phyloP scores from a whole-genome alignment of 2,888 invertebrate species.

The Sinodicranocentrus sp. region DNA sequence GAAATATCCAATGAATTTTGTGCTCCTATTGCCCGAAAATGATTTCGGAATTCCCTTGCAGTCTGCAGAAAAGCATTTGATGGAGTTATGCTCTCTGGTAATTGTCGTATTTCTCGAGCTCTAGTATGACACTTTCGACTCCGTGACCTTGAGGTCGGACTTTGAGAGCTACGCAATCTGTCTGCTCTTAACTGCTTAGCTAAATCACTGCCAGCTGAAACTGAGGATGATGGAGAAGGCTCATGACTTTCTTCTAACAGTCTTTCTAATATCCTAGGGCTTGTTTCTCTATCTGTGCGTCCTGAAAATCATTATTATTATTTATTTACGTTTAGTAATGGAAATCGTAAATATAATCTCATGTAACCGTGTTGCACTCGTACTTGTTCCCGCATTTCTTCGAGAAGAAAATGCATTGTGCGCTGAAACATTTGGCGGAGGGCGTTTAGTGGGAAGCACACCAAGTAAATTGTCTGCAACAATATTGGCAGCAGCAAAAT shows the following conservation, averaged over 20 bases:
- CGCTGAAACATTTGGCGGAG: conserved; percentile 62
- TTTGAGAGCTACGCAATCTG: conserved; percentile 53
- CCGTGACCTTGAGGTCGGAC: conserved; percentile 47
- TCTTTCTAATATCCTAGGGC: conserved; percentile 75
- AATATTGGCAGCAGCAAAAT: conserved; percentile 60
- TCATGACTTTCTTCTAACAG: conserved; percentile 76
- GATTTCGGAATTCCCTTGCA: conserved; percentile 73
- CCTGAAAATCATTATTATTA: conserved; percentile 60
- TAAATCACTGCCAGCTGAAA: conserved; percentile 53
- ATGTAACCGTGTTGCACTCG: no score
- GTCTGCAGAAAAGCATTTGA: conserved; percentile 74
- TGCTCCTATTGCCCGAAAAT: conserved; percentile 72
- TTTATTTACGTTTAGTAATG: no score
- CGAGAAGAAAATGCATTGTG: conserved; percentile 49
- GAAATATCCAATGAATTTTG: conserved; percentile 75
- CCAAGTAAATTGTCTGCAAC: conserved; percentile 63
- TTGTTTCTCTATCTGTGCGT: conserved; percentile 74
- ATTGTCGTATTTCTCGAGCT: conserved; percentile 37
- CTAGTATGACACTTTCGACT: conserved; percentile 34
- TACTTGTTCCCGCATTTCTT: conserved; percentile 59
- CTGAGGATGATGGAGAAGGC: conserved; percentile 71
- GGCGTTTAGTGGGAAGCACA: conserved; percentile 57
- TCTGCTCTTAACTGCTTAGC: conserved; percentile 40
- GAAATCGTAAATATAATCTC: neutral
- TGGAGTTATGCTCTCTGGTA: conserved; percentile 53